A percentile compares a stretch with the other conserved stretches of the same genome.
phyloP scores from a whole-genome alignment of 2,888 invertebrate genomes.

The Pachydiplax longipennis region DNA sequence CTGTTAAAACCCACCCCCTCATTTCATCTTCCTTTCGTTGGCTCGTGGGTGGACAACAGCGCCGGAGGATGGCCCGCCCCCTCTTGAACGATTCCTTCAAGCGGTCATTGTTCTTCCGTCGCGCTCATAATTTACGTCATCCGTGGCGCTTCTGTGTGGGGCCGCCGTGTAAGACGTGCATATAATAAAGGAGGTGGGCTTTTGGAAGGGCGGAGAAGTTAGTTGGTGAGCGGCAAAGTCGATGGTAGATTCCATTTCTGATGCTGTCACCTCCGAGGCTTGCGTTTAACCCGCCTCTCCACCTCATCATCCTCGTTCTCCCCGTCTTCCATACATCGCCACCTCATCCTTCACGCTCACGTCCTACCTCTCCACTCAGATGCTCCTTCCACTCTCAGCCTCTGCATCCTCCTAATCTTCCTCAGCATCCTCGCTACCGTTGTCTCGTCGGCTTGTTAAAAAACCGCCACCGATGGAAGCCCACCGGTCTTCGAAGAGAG shows the following conservation, averaged over 20 bases:
- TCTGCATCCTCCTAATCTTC: not conserved
- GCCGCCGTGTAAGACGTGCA: constrained; percentile 8
- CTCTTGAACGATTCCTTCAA: not conserved
- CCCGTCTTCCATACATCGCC: constrained; percentile 17
- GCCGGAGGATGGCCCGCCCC: not conserved
- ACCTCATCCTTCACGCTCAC: constrained; percentile 38
- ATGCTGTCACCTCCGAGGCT: constrained; percentile 35
- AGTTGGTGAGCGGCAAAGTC: not conserved
- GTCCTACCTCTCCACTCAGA: not conserved
- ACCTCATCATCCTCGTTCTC: not conserved
- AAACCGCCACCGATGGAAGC: not conserved
- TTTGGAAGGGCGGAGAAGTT: not conserved
- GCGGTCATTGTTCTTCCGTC: constrained; percentile 26
- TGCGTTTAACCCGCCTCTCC: constrained; percentile 8
- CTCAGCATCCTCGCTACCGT: not conserved
- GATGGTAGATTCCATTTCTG: constrained; percentile 43
- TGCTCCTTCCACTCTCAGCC: not conserved
- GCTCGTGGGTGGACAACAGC: constrained; percentile 38
- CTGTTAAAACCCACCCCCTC: not conserved
- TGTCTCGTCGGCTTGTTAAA: constrained; percentile 21
- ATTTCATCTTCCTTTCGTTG: constrained; percentile 18
- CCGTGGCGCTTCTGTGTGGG: constrained; percentile 39
- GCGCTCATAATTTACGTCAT: constrained; percentile 43
- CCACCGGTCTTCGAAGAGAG: constrained; percentile 3
- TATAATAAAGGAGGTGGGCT: not conserved